Percentiles rank a stretch among this genome's conserved stretches.
These are phyloP conservation scores for Polietes domitor DNA, from an alignment of 2,888 invertebrate species.

Conservation along the genomic window DNA sequence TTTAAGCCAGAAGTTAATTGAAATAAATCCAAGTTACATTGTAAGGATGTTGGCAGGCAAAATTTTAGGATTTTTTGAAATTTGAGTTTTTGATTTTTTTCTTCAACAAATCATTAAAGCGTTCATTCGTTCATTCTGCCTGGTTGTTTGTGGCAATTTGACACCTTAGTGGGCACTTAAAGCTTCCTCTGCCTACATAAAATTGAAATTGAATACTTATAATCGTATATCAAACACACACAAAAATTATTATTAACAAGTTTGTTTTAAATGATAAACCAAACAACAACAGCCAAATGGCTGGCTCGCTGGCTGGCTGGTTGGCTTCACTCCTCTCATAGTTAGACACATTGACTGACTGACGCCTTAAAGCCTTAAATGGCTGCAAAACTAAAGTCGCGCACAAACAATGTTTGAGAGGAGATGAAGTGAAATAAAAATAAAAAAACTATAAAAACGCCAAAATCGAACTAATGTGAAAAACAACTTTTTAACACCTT, in stretches of 20 bases:
- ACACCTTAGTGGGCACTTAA: constrained; percentile 80
- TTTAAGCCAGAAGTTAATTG: background rate
- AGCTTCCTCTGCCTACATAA: constrained; percentile 79
- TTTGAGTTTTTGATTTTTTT: background rate
- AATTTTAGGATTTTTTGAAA: no score
- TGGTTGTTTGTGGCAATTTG: constrained; percentile 74
- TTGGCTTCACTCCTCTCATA: background rate
- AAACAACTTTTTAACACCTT: constrained; percentile 80
- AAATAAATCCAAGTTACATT: background rate
- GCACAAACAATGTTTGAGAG: constrained; percentile 13
- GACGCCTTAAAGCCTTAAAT: constrained; percentile 73
- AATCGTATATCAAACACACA: constrained; percentile 18
- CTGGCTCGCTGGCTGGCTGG: background rate
- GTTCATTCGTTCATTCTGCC: constrained; percentile 25
- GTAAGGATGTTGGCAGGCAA: background rate
- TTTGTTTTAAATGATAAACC: constrained; percentile 53
- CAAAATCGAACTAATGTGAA: constrained; percentile 41
- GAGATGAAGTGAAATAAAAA: constrained; percentile 69
- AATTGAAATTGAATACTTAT: constrained; percentile 29
- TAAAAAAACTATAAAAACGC: constrained; percentile 65
- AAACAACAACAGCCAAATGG: constrained; percentile 41
- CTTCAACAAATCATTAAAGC: background rate
- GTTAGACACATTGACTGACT: constrained; percentile 69
- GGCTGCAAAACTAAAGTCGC: constrained; percentile 45
- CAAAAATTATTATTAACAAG: constrained; percentile 39